Evolutionary conservation across 2,888 invertebrate species (phyloP), one percentile per base, ranked within the genome.

Genomic region (Miltochrista miniata): DNA sequence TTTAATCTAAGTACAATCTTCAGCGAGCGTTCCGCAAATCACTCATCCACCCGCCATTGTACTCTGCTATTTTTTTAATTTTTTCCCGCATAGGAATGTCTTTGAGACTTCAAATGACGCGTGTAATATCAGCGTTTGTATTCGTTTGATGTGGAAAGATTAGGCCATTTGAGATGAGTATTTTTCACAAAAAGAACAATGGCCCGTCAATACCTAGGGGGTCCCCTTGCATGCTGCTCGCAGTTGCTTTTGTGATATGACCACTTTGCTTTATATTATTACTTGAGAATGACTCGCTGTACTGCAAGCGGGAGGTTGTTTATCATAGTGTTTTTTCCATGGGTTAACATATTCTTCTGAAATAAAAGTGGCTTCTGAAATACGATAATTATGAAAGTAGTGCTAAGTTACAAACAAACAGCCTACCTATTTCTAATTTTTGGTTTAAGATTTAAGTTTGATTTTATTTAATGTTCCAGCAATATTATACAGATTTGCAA

Each of bases 61-160:
- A 63, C 74, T 68, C 77, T 56, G 81, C 80, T 72, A 87, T 90
- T 89, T 88, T 90, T 90, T 90, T 87, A 87, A 87, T 90, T 90
- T 91, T 90, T 81, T 74, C 79, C 74, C 72, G 60, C 52, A 63
- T 59, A 63, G 81, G 91, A 90, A 91, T 90, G 87, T 91, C 90
- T 91, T 90, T 90, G 90, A 90, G 80, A 85, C 80, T 81, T 89
- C 84, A 89, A 90, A 90, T 90, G 90, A 90, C 76, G 90, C 88
- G 85, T 90, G 88, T 87, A 90, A 90, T 89, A 89, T 87, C 80
- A 83, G 83, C 83, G 81, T 82, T 85, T 83, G 78, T 70, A 78
- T 79, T 74, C 79, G 87, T 90, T 90, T 90, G 89, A 90, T 89
- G 88, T 90, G 72, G 68, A 75, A 86, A 88, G 87, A 88, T 89